Percentiles rank a stretch among this genome's conserved stretches.
phyloP scores from a whole-genome alignment of 1,140 invertebrate genomes.

The Drosophila dunni region DNA sequence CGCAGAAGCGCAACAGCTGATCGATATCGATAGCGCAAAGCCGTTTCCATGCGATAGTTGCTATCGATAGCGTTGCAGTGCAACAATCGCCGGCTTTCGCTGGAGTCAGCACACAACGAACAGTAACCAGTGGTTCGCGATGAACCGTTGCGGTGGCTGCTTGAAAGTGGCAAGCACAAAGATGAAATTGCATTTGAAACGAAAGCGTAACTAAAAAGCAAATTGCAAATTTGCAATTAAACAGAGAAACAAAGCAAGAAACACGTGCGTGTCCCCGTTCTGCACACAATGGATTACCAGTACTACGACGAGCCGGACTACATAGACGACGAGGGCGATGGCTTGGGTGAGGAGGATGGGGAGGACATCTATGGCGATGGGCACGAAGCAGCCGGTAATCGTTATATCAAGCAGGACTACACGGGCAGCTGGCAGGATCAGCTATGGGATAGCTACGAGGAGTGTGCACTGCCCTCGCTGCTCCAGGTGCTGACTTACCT shows the following conservation, averaged over 20 bases:
- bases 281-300: conserved; percentile 63
- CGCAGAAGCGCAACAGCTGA: too few species aligned
- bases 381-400: background rate
- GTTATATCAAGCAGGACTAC: background rate
- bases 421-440: conserved; percentile 2
- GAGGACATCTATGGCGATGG: background rate
- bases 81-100: too few species aligned
- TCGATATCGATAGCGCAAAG: too few species aligned
- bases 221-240: background rate
- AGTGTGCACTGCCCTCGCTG: conserved; percentile 55
- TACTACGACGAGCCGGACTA: conserved; percentile 71
- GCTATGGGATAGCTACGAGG: conserved; percentile 36
- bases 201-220: background rate
- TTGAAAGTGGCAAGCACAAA: background rate
- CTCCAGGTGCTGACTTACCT: conserved; percentile 50
- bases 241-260: too few species aligned
- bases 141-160: too few species aligned
- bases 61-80: too few species aligned
- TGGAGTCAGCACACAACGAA: too few species aligned
- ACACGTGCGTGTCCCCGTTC: background rate
- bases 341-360: background rate
- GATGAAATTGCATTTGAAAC: conserved; percentile 26
- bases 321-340: conserved; percentile 41
- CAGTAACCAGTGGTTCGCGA: too few species aligned
- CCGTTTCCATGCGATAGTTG: too few species aligned